phyloP scores from a whole-genome alignment of 2,888 invertebrate species.

The Nymphalis urticae region DNA sequence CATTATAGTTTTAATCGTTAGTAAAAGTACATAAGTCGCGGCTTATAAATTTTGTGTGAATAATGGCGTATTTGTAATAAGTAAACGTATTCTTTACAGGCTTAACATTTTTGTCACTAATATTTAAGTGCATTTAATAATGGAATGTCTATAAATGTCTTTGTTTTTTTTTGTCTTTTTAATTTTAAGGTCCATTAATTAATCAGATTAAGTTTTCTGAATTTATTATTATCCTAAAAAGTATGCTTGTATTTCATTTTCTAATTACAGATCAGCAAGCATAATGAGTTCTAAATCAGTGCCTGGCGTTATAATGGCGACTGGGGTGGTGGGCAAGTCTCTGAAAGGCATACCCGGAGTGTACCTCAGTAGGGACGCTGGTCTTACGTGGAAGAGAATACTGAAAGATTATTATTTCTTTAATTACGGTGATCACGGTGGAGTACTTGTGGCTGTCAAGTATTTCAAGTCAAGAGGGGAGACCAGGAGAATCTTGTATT shows the following conservation, averaged over 20 bases:
- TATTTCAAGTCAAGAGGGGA: conserved; percentile 89
- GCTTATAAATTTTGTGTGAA: too few species aligned
- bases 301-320: conserved; percentile 93
- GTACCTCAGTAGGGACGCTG: conserved; percentile 91
- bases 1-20: neutral
- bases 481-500: conserved; percentile 90
- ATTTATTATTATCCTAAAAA: too few species aligned
- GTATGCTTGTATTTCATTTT: too few species aligned
- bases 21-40: too few species aligned
- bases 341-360: conserved; percentile 91
- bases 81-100: neutral
- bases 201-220: too few species aligned
- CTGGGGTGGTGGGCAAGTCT: conserved; percentile 89
- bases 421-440: conserved; percentile 95
- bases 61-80: neutral
- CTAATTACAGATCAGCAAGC: conserved; percentile 83
- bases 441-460: conserved; percentile 91
- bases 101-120: conserved; percentile 1
- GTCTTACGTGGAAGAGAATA: conserved; percentile 90
- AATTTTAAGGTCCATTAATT: too few species aligned
- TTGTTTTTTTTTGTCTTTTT: neutral
- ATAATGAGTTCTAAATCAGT: conserved; percentile 93
- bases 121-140: neutral
- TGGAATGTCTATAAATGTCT: neutral
- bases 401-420: conserved; percentile 91